phyloP scores from a whole-genome alignment of 1,140 invertebrate genomes.

The Philopotamus ludificatus region DNA sequence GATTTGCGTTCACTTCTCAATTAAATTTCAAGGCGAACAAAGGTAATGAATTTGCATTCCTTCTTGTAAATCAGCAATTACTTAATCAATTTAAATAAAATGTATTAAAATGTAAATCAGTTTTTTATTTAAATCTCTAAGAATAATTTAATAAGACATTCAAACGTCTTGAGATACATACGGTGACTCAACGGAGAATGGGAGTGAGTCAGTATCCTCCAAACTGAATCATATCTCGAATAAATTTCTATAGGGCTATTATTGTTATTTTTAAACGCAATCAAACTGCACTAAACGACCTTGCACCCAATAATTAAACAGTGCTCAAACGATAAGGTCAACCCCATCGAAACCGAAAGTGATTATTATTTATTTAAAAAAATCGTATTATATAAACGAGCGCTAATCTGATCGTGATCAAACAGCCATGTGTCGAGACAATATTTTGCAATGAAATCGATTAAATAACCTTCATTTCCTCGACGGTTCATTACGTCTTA shows the following conservation, averaged over 20 bases:
- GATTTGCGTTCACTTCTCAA: conserved; percentile 5
- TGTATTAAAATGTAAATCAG: too few species aligned
- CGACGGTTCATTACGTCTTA: background rate
- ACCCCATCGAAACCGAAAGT: background rate
- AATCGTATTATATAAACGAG: background rate
- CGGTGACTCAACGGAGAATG: background rate
- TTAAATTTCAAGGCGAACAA: conserved; percentile 18
- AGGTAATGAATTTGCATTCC: conserved; percentile 18
- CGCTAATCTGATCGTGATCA: background rate
- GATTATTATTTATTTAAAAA: background rate
- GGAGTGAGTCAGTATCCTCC: background rate
- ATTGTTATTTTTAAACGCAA: background rate
- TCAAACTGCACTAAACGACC: background rate
- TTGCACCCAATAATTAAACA: background rate
- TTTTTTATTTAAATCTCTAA: background rate
- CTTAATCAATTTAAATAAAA: background rate
- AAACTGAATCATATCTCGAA: background rate
- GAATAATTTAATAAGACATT: background rate
- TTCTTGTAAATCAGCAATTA: background rate
- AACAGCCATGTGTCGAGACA: background rate
- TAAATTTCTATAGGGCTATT: background rate
- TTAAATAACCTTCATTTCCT: background rate
- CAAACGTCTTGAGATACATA: background rate
- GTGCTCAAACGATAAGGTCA: background rate
- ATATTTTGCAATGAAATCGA: background rate